These are phyloP conservation scores for Marasmarcha lunaedactyla DNA, from an alignment of 2,888 invertebrate species.

Conservation along the genomic window DNA sequence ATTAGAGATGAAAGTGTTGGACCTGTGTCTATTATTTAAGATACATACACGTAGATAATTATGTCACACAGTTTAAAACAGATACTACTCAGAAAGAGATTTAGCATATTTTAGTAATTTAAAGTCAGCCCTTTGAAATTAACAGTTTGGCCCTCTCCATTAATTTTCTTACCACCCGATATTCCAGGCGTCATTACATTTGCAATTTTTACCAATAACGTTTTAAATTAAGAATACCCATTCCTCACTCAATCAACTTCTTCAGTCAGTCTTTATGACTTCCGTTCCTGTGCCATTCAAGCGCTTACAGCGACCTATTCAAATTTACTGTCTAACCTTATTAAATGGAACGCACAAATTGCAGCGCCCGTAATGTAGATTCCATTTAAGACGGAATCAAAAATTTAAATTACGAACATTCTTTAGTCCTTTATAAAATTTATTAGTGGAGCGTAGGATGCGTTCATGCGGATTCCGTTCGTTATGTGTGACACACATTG, in stretches of 20 bases:
- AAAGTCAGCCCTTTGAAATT: slow-evolving; percentile 31
- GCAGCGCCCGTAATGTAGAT: slow-evolving; percentile 31
- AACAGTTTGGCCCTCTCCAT: slow-evolving; percentile 23
- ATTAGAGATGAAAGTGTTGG: too few species aligned
- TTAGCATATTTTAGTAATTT: not conserved
- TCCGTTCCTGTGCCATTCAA: slow-evolving; percentile 21
- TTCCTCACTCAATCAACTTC: slow-evolving; percentile 42
- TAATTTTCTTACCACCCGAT: slow-evolving; percentile 22
- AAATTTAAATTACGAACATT: slow-evolving; percentile 56
- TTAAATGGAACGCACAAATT: slow-evolving; percentile 34
- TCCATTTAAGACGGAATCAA: slow-evolving; percentile 40
- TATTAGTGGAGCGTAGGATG: not conserved
- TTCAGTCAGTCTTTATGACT: slow-evolving; percentile 36
- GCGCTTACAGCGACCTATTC: slow-evolving; percentile 31
- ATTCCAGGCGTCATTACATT: slow-evolving; percentile 26
- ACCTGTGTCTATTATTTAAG: too few species aligned
- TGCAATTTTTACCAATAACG: slow-evolving; percentile 50
- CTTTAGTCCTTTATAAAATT: slow-evolving; percentile 17
- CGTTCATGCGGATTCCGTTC: not conserved
- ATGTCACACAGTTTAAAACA: not conserved
- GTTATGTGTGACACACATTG: not conserved
- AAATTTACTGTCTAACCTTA: slow-evolving; percentile 32
- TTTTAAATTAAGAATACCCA: slow-evolving; percentile 28
- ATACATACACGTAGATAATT: too few species aligned
- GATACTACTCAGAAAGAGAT: not conserved